phyloP scores from a whole-genome alignment of 1,140 invertebrate genomes.

The Ostrea denselamellosa region DNA sequence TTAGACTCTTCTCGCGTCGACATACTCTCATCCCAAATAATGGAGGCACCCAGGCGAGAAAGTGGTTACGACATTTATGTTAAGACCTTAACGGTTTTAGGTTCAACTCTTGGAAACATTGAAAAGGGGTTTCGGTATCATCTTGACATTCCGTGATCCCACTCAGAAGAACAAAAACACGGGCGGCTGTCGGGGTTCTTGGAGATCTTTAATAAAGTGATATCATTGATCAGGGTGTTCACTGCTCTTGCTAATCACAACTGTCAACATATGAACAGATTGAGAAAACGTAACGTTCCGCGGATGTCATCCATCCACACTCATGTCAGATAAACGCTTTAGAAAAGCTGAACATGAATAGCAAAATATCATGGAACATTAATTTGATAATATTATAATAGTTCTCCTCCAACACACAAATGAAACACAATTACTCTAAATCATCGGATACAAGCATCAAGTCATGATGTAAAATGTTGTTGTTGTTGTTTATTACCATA shows the following conservation, averaged over 20 bases:
- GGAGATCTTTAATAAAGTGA: constrained; percentile 17
- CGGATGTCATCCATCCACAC: background rate
- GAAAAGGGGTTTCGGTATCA: constrained; percentile 15
- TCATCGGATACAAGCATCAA: no score
- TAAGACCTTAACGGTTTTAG: background rate
- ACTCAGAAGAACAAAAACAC: background rate
- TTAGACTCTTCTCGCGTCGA: background rate
- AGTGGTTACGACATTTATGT: constrained; percentile 13
- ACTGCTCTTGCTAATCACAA: constrained; percentile 25
- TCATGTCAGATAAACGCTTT: background rate
- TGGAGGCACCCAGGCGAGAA: background rate
- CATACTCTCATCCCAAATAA: constrained; percentile 13
- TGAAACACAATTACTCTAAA: no score
- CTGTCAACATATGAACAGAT: constrained; percentile 24
- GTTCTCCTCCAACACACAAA: no score
- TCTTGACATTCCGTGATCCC: constrained; percentile 28
- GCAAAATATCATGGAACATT: no score
- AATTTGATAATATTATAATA: no score
- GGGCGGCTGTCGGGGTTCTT: background rate
- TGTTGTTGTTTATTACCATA: no score
- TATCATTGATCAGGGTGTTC: constrained; percentile 32
- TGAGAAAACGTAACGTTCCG: background rate
- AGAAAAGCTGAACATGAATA: no score
- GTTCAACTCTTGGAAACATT: background rate
- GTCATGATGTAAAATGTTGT: no score